Conservation (phyloP, 2,888 invertebrate genomes). For the Conops quadrifasciatus region DNA sequence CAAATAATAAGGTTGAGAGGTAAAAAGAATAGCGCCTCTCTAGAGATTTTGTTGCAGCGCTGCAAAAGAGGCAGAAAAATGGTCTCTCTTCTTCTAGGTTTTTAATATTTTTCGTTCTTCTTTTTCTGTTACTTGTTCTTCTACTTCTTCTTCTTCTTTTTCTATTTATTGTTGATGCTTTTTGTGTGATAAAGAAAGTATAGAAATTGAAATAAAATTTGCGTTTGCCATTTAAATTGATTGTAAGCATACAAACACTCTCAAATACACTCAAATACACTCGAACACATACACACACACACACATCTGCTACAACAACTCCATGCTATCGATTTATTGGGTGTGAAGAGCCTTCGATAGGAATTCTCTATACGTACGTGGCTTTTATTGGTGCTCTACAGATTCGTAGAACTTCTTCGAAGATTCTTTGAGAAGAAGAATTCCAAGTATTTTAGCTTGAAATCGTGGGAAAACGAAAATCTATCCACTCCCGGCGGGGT, state of each 20-base stretch:
- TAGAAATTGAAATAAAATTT: slow-evolving; percentile 31
- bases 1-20: background rate
- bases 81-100: background rate
- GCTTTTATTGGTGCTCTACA: slow-evolving; percentile 23
- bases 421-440: slow-evolving; percentile 8
- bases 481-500: background rate
- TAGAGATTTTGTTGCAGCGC: background rate
- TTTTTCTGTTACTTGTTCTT: background rate
- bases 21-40: background rate
- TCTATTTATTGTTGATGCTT: background rate
- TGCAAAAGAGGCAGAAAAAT: background rate
- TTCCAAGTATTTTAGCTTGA: slow-evolving; percentile 24
- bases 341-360: background rate
- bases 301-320: background rate
- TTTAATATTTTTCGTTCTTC: background rate
- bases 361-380: slow-evolving; percentile 24
- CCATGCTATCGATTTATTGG: background rate
- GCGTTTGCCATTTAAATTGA: slow-evolving; percentile 34
- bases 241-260: slow-evolving; percentile 28
- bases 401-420: background rate
- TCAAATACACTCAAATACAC: slow-evolving; percentile 21
- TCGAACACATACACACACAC: slow-evolving; percentile 20
- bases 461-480: slow-evolving; percentile 20
- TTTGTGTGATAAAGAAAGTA: background rate
- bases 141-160: background rate